Evolutionary conservation across 2,888 invertebrate genomes (phyloP), one percentile per base, ranked within the genome.

Genomic region (Apamea sordens): DNA sequence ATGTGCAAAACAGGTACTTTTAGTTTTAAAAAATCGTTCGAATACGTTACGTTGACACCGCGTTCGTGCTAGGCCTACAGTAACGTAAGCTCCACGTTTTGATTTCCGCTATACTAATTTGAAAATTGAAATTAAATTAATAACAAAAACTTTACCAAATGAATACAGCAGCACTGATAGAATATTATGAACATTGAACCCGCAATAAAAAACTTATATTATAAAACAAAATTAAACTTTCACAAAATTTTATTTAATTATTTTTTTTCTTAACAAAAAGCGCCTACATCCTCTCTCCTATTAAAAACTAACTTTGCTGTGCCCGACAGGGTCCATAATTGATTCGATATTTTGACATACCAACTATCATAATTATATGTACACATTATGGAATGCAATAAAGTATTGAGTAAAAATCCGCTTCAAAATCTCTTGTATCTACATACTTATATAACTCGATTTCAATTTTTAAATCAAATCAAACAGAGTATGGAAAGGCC

Each of bases 401-500:
- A 41, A 41, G 7, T 41, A 41, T 41, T 41, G 41, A 41, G 15
- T 15, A 65, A 77, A 75, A 79, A 73, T 75, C 61, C 11, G 47
- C 41, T 76, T 79, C 53, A 75, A 79, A 80, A 79, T 65, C 70
- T 65, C 65, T 76, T 71, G 74, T 77, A 73, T 80, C 64, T 69
- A 32, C 32, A 32, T 32, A 32, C 1, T 32, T 32, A 76, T 85
- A 68, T 80, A 87, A 80, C 77, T 80, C 69, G 65, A 74, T 86
- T 87, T 86, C 72, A 87, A 83, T 86, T 87, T 90, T 88, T 86
- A 82, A 90, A 89, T 84, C 80, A 85, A 88, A 83, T 84, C 77
- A 83, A 83, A 80, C 82, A 84, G 83, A 79, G 83, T 86, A 80
- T 78, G 75, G 78, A 86, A 80, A 83, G 76, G 73, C 86, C 69